Evolutionary conservation across 2,797 vertebrate species (phyloP), one percentile per base, ranked within the genome.

Genomic region (Enteromius treurensis): DNA sequence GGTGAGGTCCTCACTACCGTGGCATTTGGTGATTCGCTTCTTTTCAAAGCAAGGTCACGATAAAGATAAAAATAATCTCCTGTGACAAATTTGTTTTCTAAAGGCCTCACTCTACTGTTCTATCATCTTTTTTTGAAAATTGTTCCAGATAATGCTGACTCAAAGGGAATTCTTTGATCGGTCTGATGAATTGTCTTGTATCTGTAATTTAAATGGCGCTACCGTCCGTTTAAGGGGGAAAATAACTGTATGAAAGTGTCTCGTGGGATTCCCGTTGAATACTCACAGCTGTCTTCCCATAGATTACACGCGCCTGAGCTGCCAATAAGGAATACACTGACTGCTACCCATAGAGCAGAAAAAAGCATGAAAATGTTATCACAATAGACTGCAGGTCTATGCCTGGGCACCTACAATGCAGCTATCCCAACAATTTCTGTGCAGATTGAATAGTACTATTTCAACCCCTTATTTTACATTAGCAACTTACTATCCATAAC

Each of bases 31-130:
- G 88, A 87, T 91, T 91, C 87, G 88, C 91, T 94, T 92, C 90
- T 88, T 92, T 93, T 91, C 21, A 93, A 91, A 93, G 93, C 93
- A 94, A 93, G 93, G 92, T 95, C 93, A 94, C 91, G 91, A 92
- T 91, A 92, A 94, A 93, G 92, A 93, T 92, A 92, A 92, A 92
- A 94, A 80, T 91, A 92, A 94, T 94, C 92, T 92, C 89, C 85
- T 10, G 64, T 93, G 92, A 93, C 90, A 92, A 93, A 94, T 94
- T 93, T 93, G 93, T 94, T 94, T 94, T 94, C 92, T 90, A 91
- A 93, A 91, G 90, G 89, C 90, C 92, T 94, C 90, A 88, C 90
- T 93, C 90, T 91, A 89, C 89, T 93, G 93, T 90, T 93, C 91
- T 91, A 91, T 94, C 92, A 93, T 92, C 89, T 82, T 69, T 78